phyloP scores from a whole-genome alignment of 2,113 vertebrate species.

The Corythornis madagascariensis region DNA sequence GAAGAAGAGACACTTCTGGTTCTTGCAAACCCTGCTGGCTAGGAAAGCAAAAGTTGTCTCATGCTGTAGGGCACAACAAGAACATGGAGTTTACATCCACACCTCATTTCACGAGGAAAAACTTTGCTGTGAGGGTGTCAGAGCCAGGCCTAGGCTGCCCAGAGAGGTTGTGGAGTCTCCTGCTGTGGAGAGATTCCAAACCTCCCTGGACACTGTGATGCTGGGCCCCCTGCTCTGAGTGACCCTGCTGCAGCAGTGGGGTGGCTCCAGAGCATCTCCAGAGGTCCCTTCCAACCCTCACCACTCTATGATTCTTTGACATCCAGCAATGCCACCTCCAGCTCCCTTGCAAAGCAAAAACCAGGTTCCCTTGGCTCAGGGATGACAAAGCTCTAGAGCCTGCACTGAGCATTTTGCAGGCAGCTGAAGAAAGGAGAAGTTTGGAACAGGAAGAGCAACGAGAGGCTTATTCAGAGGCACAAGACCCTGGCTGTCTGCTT shows the following conservation, averaged over 20 bases:
- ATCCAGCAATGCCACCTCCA: not conserved
- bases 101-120: not conserved
- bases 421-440: slow-evolving; percentile 2
- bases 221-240: not conserved
- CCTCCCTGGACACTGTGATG: too few relatives aligned
- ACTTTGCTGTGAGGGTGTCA: not conserved
- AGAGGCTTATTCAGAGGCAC: slow-evolving; percentile 37
- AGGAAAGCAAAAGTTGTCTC: slow-evolving; percentile 15
- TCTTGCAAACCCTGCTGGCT: not conserved
- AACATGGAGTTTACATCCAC: not conserved
- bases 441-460: not conserved
- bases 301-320: not conserved
- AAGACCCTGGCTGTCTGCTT: rapidly evolving
- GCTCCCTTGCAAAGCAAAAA: not conserved
- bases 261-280: not conserved
- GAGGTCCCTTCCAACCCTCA: not conserved
- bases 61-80: not conserved
- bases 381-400: not conserved
- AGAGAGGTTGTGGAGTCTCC: not conserved
- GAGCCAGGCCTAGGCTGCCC: not conserved
- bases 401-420: not conserved
- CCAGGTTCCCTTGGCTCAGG: not conserved
- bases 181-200: not conserved
- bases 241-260: not conserved
- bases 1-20: not conserved